Evolutionary conservation across 2,797 vertebrate species (phyloP).

Genomic region (Potorous gilbertii): DNA sequence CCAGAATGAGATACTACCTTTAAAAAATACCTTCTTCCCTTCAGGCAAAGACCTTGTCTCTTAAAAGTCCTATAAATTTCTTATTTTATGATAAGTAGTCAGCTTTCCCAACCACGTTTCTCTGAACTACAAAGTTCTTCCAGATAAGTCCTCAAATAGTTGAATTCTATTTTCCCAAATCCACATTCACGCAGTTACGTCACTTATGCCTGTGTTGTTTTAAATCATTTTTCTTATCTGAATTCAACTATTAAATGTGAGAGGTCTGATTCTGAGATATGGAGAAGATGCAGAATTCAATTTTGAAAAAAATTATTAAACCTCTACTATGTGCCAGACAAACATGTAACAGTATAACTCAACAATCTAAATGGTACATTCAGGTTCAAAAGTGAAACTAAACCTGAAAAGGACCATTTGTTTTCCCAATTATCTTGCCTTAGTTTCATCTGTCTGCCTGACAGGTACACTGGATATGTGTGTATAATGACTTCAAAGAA

Average conservation of each 20-base stretch:
- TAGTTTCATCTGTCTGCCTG: not conserved
- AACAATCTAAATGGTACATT: not conserved
- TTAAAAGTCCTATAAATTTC: not conserved
- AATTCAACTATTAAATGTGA: not conserved
- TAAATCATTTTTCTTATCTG: not conserved
- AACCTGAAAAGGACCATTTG: not conserved
- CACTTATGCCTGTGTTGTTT: not conserved
- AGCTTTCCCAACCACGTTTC: not conserved
- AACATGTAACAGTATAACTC: not conserved
- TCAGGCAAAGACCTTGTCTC: not conserved
- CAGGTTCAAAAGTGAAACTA: not conserved
- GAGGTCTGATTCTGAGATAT: not conserved
- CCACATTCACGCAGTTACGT: not conserved
- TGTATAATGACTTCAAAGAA: not conserved
- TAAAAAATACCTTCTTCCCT: not conserved
- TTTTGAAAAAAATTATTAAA: not conserved
- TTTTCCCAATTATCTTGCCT: not conserved
- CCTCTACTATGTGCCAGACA: not conserved
- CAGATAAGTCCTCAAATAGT: constrained; percentile 10
- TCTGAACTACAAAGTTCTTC: not conserved
- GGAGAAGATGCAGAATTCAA: not conserved
- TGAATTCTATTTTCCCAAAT: constrained; percentile 4
- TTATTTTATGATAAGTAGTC: not conserved
- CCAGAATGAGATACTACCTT: constrained; percentile 10
- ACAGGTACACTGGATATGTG: not conserved